Conservation (phyloP, 2,113 vertebrate genomes). For the Oenanthe melanoleuca region DNA sequence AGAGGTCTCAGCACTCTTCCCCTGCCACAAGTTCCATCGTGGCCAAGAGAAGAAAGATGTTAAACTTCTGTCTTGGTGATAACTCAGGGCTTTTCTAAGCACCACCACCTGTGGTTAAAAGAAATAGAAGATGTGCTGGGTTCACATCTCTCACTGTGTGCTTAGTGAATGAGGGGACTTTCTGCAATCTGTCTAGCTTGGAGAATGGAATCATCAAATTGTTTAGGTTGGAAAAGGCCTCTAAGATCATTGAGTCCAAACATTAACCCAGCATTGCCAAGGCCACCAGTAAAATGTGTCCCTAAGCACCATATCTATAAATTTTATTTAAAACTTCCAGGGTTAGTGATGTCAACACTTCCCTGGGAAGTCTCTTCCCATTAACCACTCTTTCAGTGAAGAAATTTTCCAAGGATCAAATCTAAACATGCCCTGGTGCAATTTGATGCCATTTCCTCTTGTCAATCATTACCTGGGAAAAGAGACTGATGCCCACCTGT, state of each 20-base stretch:
- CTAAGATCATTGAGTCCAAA: neutral
- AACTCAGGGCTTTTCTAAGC: neutral
- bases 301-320: neutral
- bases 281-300: neutral
- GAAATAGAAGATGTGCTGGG: accelerated
- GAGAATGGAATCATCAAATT: neutral
- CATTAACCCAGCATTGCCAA: neutral
- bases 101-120: neutral
- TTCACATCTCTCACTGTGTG: neutral
- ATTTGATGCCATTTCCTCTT: neutral
- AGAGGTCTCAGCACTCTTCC: neutral
- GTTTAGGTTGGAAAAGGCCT: neutral
- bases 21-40: neutral
- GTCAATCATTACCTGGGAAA: neutral
- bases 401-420: neutral
- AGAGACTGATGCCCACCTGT: neutral
- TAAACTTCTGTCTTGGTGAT: neutral
- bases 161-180: neutral
- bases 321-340: neutral
- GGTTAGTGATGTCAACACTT: neutral
- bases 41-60: neutral
- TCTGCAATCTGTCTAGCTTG: neutral
- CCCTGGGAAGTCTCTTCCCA: neutral
- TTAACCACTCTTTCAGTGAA: neutral
- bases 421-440: neutral